phyloP scores from a whole-genome alignment of 2,113 vertebrate species.

The Serranochromis macrocephalus region DNA sequence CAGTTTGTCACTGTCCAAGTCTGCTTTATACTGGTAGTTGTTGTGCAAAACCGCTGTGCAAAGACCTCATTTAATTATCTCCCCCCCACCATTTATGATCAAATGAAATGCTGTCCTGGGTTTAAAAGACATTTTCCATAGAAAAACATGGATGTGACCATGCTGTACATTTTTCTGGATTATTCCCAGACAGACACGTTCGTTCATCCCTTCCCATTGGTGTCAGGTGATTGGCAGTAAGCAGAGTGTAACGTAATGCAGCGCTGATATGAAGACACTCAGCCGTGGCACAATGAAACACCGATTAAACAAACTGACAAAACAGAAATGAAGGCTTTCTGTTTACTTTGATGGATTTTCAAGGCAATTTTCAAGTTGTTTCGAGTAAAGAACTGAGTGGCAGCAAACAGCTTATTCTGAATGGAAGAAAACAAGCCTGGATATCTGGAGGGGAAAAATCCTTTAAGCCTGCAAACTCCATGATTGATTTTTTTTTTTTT shows the following conservation, averaged over 20 bases:
- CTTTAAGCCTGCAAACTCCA: not conserved
- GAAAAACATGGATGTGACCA: not conserved
- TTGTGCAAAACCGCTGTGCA: not conserved
- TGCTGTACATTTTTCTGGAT: not conserved
- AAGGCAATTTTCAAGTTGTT: constrained; percentile 17
- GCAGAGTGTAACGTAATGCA: not conserved
- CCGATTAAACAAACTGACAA: constrained; percentile 40
- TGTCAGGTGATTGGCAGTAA: constrained; percentile 33
- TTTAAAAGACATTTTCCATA: not conserved
- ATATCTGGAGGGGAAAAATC: not conserved
- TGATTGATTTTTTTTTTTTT: constrained; percentile 4
- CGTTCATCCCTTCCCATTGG: not conserved
- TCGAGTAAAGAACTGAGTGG: constrained; percentile 13
- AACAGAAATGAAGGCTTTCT: constrained; percentile 17
- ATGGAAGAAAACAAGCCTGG: not conserved
- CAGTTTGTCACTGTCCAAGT: not conserved
- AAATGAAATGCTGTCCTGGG: not conserved
- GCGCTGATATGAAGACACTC: constrained; percentile 29
- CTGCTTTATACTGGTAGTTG: not conserved
- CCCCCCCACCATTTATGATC: not conserved
- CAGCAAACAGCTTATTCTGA: constrained; percentile 9
- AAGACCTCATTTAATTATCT: not conserved
- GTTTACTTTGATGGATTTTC: constrained; percentile 50
- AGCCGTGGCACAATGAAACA: constrained; percentile 16
- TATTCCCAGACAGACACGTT: not conserved